Conservation (phyloP, 2,113 vertebrate genomes). For the Sylvilagus bachmani region DNA sequence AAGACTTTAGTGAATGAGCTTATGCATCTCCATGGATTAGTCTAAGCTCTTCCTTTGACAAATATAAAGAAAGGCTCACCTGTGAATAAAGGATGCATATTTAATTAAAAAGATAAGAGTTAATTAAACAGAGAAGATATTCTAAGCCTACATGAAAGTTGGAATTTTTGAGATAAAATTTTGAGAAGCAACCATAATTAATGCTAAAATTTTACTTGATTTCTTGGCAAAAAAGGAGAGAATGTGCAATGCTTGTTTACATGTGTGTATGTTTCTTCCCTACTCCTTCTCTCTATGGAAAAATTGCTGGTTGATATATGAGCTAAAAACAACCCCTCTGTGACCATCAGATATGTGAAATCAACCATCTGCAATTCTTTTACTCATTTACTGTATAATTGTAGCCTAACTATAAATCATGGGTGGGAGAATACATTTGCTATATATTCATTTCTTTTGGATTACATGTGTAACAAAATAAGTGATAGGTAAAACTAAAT, state of each 20-base stretch:
- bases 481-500: not conserved
- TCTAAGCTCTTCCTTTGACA: not conserved
- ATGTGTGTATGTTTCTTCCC: not conserved
- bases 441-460: not conserved
- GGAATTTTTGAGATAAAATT: constrained; percentile 4
- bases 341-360: constrained; percentile 37
- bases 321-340: not conserved
- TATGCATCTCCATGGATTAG: not conserved
- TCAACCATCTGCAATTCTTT: constrained; percentile 40
- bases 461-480: constrained; percentile 10
- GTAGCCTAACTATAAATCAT: constrained; percentile 3
- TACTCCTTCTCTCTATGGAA: not conserved
- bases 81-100: not conserved
- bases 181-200: not conserved
- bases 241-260: too few relatives aligned
- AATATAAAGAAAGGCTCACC: not conserved
- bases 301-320: constrained; percentile 27
- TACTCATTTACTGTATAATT: not conserved
- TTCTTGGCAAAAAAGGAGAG: not conserved
- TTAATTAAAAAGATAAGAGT: not conserved
- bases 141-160: not conserved
- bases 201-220: not conserved
- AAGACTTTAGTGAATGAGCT: not conserved
- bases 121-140: not conserved
- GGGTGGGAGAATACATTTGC: not conserved